Conservation (phyloP, 2,888 invertebrate species). For the Polydrusus tereticollis region DNA sequence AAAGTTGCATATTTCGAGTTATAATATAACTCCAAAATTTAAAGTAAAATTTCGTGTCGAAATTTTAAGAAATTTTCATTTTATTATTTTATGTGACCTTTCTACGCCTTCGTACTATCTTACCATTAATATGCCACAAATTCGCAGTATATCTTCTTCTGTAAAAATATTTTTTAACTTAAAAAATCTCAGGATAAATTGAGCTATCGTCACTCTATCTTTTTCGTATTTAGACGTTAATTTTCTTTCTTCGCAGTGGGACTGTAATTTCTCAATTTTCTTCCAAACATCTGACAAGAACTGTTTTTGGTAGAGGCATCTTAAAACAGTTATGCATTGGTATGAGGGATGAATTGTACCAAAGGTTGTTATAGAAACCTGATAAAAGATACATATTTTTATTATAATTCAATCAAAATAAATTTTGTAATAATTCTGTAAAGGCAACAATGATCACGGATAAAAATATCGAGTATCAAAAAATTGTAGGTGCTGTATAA, state of each 20-base stretch:
- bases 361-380: constrained; percentile 78
- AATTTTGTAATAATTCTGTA: too few species aligned
- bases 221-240: constrained; percentile 69
- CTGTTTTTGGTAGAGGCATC: constrained; percentile 78
- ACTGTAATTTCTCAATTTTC: constrained; percentile 75
- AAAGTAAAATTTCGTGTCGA: too few species aligned
- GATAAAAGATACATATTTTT: constrained; percentile 44
- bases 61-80: too few species aligned
- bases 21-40: too few species aligned
- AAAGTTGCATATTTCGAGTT: too few species aligned
- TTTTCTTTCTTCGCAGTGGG: constrained; percentile 76
- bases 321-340: constrained; percentile 79
- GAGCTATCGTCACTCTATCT: constrained; percentile 69
- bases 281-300: constrained; percentile 74
- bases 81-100: too few species aligned
- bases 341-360: constrained; percentile 81
- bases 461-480: too few species aligned
- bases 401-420: too few species aligned
- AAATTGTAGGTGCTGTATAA: too few species aligned
- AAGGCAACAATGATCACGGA: too few species aligned
- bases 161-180: constrained; percentile 73
- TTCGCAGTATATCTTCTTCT: constrained; percentile 81
- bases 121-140: constrained; percentile 84
- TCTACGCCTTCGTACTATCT: too few species aligned
- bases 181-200: constrained; percentile 79